A percentile compares a stretch with the other conserved stretches of the same genome.
Conservation (phyloP, 2,113 vertebrate species). For the Pollachius pollachius region DNA sequence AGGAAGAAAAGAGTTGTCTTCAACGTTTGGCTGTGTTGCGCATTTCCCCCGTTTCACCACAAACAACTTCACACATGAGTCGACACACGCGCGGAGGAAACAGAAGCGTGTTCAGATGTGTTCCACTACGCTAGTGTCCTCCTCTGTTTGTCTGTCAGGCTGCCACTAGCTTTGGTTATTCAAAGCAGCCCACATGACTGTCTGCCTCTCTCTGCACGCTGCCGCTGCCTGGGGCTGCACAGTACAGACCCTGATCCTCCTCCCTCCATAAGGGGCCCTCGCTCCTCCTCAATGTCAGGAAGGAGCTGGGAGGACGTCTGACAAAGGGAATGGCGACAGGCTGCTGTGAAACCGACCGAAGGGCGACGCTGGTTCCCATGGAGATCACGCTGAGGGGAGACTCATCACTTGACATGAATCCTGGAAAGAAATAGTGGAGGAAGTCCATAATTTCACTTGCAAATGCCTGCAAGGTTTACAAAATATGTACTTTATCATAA, state of each 20-base stretch:
- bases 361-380: constrained; percentile 39
- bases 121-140: too few relatives aligned
- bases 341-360: constrained; percentile 14
- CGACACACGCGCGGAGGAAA: too few relatives aligned
- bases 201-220: constrained; percentile 14
- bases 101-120: too few relatives aligned
- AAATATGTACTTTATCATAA: too few relatives aligned
- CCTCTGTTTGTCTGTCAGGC: too few relatives aligned
- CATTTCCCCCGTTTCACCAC: too few relatives aligned
- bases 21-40: too few relatives aligned
- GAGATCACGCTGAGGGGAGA: constrained; percentile 20
- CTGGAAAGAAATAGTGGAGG: neutral
- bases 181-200: neutral
- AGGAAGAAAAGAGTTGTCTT: too few relatives aligned
- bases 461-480: neutral
- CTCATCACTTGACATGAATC: constrained; percentile 9
- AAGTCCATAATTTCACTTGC: neutral
- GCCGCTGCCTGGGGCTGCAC: constrained; percentile 28
- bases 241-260: constrained; percentile 31
- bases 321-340: neutral
- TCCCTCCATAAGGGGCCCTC: constrained; percentile 21
- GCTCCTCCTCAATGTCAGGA: constrained; percentile 28
- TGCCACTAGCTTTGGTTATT: too few relatives aligned
- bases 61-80: too few relatives aligned
- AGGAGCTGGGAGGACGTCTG: constrained; percentile 32